Conservation (phyloP, 2,113 vertebrate species). For the Sylvietta virens region DNA sequence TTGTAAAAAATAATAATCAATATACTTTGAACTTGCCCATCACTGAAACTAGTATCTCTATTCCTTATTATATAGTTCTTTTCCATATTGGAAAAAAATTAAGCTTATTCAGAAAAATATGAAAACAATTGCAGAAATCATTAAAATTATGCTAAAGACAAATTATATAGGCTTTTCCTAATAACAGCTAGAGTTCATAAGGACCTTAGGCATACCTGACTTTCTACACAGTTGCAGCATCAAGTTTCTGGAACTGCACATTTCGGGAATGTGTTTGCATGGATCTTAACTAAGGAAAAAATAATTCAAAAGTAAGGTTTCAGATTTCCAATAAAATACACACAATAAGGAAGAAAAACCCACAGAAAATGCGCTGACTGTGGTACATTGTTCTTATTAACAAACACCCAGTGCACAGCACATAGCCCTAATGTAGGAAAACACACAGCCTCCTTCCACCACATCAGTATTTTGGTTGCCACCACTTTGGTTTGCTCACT, state of each 20-base stretch:
- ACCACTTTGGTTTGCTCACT: neutral
- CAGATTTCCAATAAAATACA: neutral
- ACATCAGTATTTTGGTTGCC: neutral
- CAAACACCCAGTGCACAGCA: neutral
- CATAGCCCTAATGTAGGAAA: neutral
- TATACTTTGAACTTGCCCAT: neutral
- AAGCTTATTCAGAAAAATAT: neutral
- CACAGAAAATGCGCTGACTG: neutral
- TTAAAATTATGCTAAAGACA: neutral
- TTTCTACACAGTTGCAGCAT: neutral
- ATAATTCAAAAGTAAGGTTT: neutral
- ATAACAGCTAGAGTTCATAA: neutral
- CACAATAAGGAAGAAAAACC: fast-evolving
- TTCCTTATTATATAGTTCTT: neutral
- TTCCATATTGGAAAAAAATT: neutral
- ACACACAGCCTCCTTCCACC: neutral
- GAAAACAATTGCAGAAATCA: neutral
- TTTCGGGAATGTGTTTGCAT: neutral
- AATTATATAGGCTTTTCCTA: neutral
- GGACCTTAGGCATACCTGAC: neutral
- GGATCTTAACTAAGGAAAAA: neutral
- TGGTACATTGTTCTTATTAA: neutral
- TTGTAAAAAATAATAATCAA: neutral
- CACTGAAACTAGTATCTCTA: neutral
- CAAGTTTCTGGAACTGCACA: neutral